Conservation (phyloP, 2,888 invertebrate species). For the Stenodera caucasica region DNA sequence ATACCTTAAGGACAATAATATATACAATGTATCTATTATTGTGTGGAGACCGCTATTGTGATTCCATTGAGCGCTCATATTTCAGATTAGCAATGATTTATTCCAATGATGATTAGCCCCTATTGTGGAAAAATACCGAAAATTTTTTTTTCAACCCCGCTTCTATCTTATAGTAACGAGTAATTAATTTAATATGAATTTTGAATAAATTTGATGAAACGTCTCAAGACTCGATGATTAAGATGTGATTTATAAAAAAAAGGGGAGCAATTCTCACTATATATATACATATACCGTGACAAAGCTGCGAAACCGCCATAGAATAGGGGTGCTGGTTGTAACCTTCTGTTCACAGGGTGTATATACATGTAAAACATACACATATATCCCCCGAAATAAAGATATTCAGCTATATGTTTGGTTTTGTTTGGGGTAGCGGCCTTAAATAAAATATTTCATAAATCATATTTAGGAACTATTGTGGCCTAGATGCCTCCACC, state of each 20-base stretch:
- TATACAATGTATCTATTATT: slow-evolving; percentile 53
- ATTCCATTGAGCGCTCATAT: slow-evolving; percentile 53
- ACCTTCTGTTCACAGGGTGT: slow-evolving; percentile 39
- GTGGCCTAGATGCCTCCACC: slow-evolving; percentile 43
- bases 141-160: background rate
- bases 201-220: too few species aligned
- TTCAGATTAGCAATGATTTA: slow-evolving; percentile 44
- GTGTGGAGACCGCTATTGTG: slow-evolving; percentile 50
- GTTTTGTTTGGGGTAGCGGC: slow-evolving; percentile 51
- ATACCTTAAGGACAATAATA: slow-evolving; percentile 39
- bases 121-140: slow-evolving; percentile 10
- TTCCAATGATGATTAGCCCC: slow-evolving; percentile 26
- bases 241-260: background rate
- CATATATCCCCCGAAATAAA: slow-evolving; percentile 31
- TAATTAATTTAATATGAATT: too few species aligned
- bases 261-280: slow-evolving; percentile 32
- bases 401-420: slow-evolving; percentile 40
- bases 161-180: too few species aligned
- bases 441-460: slow-evolving; percentile 55
- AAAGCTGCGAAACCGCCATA: slow-evolving; percentile 31
- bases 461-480: slow-evolving; percentile 56
- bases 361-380: slow-evolving; percentile 37
- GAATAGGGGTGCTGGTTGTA: slow-evolving; percentile 28
- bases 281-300: slow-evolving; percentile 33
- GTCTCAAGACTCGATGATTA: background rate